phyloP scores from a whole-genome alignment of 2,888 invertebrate species.

The Slavum lentiscoides region DNA sequence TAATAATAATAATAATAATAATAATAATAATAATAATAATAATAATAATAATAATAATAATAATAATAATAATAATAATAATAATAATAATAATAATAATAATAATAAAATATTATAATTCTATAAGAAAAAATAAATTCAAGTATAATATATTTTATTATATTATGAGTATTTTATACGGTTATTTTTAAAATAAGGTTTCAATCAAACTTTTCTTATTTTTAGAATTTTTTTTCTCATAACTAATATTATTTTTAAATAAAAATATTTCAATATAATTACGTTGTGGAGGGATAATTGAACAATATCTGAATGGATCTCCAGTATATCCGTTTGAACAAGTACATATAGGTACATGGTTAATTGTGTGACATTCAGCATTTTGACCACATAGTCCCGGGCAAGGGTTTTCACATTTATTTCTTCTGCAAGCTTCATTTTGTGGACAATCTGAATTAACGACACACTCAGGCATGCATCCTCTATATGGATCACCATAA shows the following conservation, averaged over 20 bases:
- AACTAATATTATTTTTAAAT: not conserved
- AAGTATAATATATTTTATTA: too few relatives aligned
- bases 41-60: too few relatives aligned
- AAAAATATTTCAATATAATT: constrained; percentile 24
- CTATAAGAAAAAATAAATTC: too few relatives aligned
- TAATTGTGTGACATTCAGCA: constrained; percentile 60
- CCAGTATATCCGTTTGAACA: constrained; percentile 62
- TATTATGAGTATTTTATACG: too few relatives aligned
- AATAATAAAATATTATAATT: too few relatives aligned
- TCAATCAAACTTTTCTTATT: too few relatives aligned
- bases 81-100: too few relatives aligned
- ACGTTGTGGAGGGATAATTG: constrained; percentile 53
- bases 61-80: too few relatives aligned
- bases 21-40: too few relatives aligned
- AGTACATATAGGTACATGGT: constrained; percentile 60
- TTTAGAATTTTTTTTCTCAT: too few relatives aligned
- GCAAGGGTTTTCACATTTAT: constrained; percentile 66
- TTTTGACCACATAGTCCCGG: constrained; percentile 64
- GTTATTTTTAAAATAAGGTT: too few relatives aligned
- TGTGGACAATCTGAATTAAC: constrained; percentile 65
- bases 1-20: too few relatives aligned
- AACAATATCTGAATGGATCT: constrained; percentile 60
- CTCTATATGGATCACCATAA: constrained; percentile 66
- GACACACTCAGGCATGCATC: constrained; percentile 66
- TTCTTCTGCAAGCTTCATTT: constrained; percentile 64